Conservation (phyloP, 2,113 vertebrate genomes). For the Callionymus lyra region DNA sequence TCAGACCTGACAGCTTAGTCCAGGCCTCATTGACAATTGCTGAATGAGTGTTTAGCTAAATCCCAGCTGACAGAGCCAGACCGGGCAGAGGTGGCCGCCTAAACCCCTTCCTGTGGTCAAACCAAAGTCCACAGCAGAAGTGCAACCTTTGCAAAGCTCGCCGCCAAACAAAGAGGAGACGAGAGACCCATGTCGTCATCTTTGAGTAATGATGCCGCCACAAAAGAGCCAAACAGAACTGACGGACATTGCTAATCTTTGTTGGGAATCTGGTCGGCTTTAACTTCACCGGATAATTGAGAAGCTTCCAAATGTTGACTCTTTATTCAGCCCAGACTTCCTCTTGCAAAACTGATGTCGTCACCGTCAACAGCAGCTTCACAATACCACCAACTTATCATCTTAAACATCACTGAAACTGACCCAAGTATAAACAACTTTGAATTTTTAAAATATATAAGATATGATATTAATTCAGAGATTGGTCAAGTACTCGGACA, state of each 20-base stretch:
- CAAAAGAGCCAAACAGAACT: slow-evolving; percentile 39
- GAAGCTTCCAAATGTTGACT: slow-evolving; percentile 1
- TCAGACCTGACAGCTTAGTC: slow-evolving; percentile 10
- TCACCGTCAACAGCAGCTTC: no score
- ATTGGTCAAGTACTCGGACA: no score
- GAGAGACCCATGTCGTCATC: slow-evolving; percentile 48
- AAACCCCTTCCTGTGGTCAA: slow-evolving; percentile 54
- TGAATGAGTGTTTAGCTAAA: slow-evolving; percentile 67
- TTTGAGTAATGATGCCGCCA: slow-evolving; percentile 49
- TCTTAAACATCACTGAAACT: no score
- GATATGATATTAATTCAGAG: no score
- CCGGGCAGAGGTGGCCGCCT: slow-evolving; percentile 41
- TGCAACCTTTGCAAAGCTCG: slow-evolving; percentile 57
- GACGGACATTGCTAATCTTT: slow-evolving; percentile 52
- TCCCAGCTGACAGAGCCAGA: slow-evolving; percentile 53
- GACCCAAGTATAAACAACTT: no score
- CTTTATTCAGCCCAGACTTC: slow-evolving; percentile 7
- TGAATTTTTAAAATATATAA: no score
- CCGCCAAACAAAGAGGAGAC: slow-evolving; percentile 35
- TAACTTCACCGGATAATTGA: slow-evolving; percentile 3
- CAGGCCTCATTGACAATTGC: slow-evolving; percentile 59
- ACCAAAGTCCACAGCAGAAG: slow-evolving; percentile 58
- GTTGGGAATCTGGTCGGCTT: slow-evolving; percentile 26
- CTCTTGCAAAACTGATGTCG: not conserved
- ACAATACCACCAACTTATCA: no score